A percentile compares a stretch with the other conserved stretches of the same genome.
Evolutionary conservation across 2,797 vertebrate genomes (phyloP).

Genomic region (Pygocentrus nattereri): DNA sequence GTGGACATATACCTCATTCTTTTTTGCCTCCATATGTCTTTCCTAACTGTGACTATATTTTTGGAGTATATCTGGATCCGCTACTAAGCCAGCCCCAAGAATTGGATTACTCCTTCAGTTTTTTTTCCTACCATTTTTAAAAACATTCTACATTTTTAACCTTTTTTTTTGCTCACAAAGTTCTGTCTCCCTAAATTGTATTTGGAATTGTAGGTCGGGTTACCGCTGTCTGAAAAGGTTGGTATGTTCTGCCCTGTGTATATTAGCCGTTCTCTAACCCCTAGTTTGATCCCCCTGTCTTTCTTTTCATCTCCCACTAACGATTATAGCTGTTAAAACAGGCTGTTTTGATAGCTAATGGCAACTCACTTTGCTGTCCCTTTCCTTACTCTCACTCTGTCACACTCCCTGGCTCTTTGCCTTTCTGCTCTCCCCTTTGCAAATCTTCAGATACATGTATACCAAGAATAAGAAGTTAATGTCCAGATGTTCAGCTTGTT

Average conservation of each 20-base stretch:
- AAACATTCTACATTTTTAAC: slow-evolving; percentile 59
- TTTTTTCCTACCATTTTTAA: slow-evolving; percentile 72
- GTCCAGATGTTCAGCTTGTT: slow-evolving; percentile 38
- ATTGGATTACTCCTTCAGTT: slow-evolving; percentile 76
- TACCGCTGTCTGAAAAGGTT: slow-evolving; percentile 99
- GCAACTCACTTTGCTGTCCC: slow-evolving; percentile 72
- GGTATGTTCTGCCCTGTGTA: slow-evolving; percentile 99
- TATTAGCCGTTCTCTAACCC: slow-evolving; percentile 98
- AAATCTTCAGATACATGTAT: slow-evolving; percentile 49
- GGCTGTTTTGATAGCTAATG: slow-evolving; percentile 82
- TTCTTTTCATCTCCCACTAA: slow-evolving; percentile 90
- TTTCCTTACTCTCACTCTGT: slow-evolving; percentile 54
- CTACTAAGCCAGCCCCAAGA: slow-evolving; percentile 59
- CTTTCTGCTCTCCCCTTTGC: slow-evolving; percentile 53
- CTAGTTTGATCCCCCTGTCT: slow-evolving; percentile 88
- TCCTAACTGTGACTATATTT: slow-evolving; percentile 27
- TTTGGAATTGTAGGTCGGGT: slow-evolving; percentile 99
- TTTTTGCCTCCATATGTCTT: slow-evolving; percentile 31
- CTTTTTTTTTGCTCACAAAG: slow-evolving; percentile 90
- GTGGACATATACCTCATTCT: slow-evolving; percentile 12
- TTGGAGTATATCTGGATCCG: slow-evolving; percentile 57
- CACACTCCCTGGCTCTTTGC: slow-evolving; percentile 70
- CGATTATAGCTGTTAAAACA: slow-evolving; percentile 87
- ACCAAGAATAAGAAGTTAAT: slow-evolving; percentile 36
- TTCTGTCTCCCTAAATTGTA: slow-evolving; percentile 99